Conservation (phyloP, 2,797 vertebrate genomes). For the Gallirallus australis region DNA sequence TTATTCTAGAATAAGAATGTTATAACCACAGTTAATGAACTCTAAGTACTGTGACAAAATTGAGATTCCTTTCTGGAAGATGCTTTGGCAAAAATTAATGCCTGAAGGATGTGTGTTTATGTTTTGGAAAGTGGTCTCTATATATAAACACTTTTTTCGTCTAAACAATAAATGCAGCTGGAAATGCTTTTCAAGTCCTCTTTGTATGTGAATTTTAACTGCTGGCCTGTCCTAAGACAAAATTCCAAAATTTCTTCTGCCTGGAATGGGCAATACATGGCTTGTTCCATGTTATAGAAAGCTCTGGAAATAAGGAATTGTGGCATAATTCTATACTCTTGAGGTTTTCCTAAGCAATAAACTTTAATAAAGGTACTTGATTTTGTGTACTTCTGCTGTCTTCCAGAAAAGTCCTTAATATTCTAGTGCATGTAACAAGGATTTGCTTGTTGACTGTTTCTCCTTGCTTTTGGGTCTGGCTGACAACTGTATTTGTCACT, state of each 20-base stretch:
- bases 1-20: background rate
- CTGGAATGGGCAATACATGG: background rate
- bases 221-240: background rate
- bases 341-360: background rate
- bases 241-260: background rate
- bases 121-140: background rate
- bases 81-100: background rate
- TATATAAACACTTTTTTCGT: background rate
- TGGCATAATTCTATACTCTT: background rate
- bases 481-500: background rate
- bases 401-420: background rate
- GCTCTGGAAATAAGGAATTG: background rate
- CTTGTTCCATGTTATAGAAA: background rate
- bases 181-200: background rate
- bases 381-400: background rate
- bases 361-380: background rate
- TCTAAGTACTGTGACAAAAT: background rate
- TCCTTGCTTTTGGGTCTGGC: background rate
- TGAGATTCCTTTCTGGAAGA: background rate
- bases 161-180: background rate
- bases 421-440: fast-evolving
- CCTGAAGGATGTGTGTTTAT: fast-evolving
- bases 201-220: background rate
- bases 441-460: background rate
- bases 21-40: background rate